Conservation (phyloP, 2,113 vertebrate genomes). For the Etheostoma cragini region DNA sequence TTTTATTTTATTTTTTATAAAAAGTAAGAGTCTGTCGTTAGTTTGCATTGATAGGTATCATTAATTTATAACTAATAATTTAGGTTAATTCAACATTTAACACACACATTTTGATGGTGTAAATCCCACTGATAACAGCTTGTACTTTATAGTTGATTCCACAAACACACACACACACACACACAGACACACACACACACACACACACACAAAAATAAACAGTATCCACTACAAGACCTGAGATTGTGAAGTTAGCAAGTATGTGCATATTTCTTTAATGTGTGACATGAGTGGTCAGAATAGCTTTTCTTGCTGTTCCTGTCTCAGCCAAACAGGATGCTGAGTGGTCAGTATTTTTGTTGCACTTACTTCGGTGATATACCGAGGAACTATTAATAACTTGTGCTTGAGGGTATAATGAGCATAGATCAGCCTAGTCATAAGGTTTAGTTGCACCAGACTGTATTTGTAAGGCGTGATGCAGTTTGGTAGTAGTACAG, state of each 20-base stretch:
- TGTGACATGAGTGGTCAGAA: slow-evolving; percentile 35
- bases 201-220: slow-evolving; percentile 29
- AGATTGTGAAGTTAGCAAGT: slow-evolving; percentile 17
- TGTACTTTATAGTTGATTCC: not conserved
- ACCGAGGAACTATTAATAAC: slow-evolving; percentile 31
- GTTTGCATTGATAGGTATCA: not conserved
- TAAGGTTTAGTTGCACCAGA: slow-evolving; percentile 13
- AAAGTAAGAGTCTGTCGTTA: not conserved
- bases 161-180: slow-evolving; percentile 13
- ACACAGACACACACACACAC: slow-evolving; percentile 12
- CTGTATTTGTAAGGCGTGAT: not conserved
- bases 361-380: slow-evolving; percentile 10
- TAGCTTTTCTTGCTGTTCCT: slow-evolving; percentile 3
- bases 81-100: not conserved
- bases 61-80: not conserved
- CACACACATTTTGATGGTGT: not conserved
- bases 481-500: not conserved
- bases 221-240: slow-evolving; percentile 8
- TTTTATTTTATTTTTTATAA: not conserved
- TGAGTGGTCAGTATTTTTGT: slow-evolving; percentile 26
- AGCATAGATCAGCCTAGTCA: not conserved
- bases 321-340: slow-evolving; percentile 12
- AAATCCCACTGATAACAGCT: not conserved
- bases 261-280: slow-evolving; percentile 10
- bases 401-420: slow-evolving; percentile 6